Percentiles rank a stretch among this genome's conserved stretches.
These are phyloP conservation scores for Odontophorus gujanensis DNA, from an alignment of 2,113 vertebrate species.

Conservation along the genomic window DNA sequence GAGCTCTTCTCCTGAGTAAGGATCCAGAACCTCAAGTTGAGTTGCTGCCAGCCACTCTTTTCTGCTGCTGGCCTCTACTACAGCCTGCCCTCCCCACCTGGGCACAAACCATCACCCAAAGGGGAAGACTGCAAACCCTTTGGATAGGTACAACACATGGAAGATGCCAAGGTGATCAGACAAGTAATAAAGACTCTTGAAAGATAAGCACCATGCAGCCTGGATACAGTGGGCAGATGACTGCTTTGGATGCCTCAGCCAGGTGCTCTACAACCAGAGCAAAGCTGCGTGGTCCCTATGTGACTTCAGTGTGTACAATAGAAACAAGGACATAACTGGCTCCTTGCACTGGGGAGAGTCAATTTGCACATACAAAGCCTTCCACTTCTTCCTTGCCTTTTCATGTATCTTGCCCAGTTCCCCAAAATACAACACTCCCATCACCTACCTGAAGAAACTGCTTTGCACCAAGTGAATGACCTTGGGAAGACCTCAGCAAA, in stretches of 20 bases:
- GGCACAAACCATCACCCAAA: rapidly evolving
- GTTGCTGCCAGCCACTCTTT: background rate
- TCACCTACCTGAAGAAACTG: background rate
- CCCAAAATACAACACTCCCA: background rate
- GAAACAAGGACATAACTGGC: background rate
- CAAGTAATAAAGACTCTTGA: background rate
- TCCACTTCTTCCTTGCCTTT: background rate
- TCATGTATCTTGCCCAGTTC: no score
- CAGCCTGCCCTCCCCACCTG: background rate
- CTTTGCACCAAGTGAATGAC: background rate
- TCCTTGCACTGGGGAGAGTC: no score
- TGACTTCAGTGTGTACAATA: background rate
- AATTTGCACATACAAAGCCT: background rate
- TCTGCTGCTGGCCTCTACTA: background rate
- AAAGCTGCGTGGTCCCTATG: rapidly evolving
- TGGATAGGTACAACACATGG: rapidly evolving
- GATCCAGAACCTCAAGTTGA: rapidly evolving
- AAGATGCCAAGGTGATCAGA: background rate
- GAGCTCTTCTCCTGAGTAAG: background rate
- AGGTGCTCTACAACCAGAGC: background rate
- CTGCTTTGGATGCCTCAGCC: background rate
- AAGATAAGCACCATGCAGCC: rapidly evolving
- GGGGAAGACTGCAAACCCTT: background rate
- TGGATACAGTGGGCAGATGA: rapidly evolving
- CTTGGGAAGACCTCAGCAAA: background rate